These are phyloP conservation scores for Paraescarpia echinospica DNA, from an alignment of 1,140 invertebrate genomes.

Conservation along the genomic window DNA sequence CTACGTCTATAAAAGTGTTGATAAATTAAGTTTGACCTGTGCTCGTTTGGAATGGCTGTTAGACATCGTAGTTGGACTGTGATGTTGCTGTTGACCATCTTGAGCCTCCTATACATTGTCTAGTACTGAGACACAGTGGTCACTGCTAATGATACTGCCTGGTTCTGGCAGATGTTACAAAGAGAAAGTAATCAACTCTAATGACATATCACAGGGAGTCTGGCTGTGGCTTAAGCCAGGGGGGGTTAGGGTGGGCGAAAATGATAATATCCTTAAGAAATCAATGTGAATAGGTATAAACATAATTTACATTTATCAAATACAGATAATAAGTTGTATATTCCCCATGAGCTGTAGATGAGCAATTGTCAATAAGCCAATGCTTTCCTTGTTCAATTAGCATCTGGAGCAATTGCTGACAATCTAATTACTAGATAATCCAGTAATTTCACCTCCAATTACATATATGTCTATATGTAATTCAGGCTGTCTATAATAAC, in stretches of 20 bases:
- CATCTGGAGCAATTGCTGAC: too few species aligned
- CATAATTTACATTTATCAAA: neutral
- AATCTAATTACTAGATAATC: too few species aligned
- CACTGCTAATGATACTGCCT: neutral
- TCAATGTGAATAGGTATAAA: neutral
- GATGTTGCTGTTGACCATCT: neutral
- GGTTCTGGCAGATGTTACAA: neutral
- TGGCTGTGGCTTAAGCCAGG: neutral
- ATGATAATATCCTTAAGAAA: too few species aligned
- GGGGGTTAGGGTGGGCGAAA: too few species aligned
- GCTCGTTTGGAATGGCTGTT: neutral
- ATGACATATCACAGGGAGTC: neutral
- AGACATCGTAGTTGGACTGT: neutral
- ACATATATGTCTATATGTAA: too few species aligned
- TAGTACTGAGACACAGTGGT: neutral
- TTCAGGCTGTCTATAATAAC: too few species aligned
- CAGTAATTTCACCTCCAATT: too few species aligned
- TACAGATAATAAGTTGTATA: neutral
- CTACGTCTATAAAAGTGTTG: too few species aligned
- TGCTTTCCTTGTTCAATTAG: too few species aligned
- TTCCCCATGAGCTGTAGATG: neutral
- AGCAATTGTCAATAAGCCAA: too few species aligned
- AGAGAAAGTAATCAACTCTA: neutral
- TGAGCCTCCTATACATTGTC: neutral
- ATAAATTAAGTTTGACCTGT: neutral